Base-by-base conservation (phyloP, 2,888 invertebrate species). In the Coremacera marginata region DNA sequence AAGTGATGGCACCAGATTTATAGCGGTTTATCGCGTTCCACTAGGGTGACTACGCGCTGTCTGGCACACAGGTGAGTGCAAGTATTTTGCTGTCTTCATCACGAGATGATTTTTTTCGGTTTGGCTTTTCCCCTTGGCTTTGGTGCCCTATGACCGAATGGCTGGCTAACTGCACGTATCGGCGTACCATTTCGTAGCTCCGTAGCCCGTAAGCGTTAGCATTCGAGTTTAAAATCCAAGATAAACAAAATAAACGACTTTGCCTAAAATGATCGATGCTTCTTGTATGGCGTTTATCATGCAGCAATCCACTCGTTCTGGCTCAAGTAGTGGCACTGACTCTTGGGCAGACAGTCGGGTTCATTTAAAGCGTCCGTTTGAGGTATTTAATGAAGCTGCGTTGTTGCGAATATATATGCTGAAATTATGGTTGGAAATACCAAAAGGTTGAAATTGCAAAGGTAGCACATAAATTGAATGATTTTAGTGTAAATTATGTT, bases 1-100 rank as follows among this genome's bases (percentile, higher is more conserved):
- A 84, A 84, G 84, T 84, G 85, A 85, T 84, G 85, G 84, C 85
- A 85, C 83, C 86, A 86, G 85, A 85, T 85, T 85, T 85, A 85
- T 86, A 84, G 85, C 85, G 84, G 85, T 85, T 85, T 85, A 85
- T 85, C 86, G 84, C 82, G 82, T 83, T 84, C 84, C 85, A 84
- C 81, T 83, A 82, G 83, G 75, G 79, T 81, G 82, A 80, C 78
- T 80, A 75, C 75, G 77, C 70, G 57, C 62, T 60, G 55, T 67
- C 63, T 72, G 60, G 22, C 60, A 25, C 68, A 68, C 65, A 62
- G 65, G 62, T 27, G 25, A 75, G 70, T 72, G 79, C 51, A 81
- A 80, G 80, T 16, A 25, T 63, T 72, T 62, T 34, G 2, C 25
- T 72, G 60, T 55, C 34, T 16, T 34, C 70, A 14, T 9, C 44